Evolutionary conservation across 92 coral and sea anemone genomes (phyloP).

Genomic region (Epizoanthus ramosus): DNA sequence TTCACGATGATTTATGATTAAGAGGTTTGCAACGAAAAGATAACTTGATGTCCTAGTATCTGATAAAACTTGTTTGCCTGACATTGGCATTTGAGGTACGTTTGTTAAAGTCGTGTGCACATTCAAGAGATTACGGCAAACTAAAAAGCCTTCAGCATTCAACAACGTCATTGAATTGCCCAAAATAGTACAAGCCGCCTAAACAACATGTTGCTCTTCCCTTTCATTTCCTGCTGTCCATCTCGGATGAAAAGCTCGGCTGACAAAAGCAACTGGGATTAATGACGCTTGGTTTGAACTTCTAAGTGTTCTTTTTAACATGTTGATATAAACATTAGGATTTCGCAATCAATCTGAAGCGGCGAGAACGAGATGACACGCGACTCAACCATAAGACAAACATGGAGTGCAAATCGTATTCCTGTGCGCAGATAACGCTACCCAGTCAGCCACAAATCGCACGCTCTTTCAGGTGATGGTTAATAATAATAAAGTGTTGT

Average conservation of each 20-base stretch:
- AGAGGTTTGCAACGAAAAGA: background rate
- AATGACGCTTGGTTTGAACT: constrained; percentile 11
- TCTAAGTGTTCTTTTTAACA: background rate
- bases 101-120: no score
- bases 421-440: no score
- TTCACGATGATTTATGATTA: no score
- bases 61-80: background rate
- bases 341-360: background rate
- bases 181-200: background rate
- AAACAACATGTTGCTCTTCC: background rate
- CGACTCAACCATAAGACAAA: constrained; percentile 11
- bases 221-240: constrained; percentile 40
- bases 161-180: constrained; percentile 10
- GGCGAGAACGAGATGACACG: background rate
- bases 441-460: constrained; percentile 3
- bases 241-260: background rate
- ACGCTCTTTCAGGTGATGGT: constrained; percentile 4
- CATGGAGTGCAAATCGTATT: background rate
- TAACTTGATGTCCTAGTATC: background rate
- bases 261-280: constrained; percentile 40
- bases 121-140: background rate
- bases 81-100: no score
- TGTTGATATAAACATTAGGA: background rate
- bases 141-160: constrained; percentile 19
- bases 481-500: no score